Evolutionary conservation across 2,113 vertebrate genomes (phyloP).

Genomic region (Typhlomys cinereus): DNA sequence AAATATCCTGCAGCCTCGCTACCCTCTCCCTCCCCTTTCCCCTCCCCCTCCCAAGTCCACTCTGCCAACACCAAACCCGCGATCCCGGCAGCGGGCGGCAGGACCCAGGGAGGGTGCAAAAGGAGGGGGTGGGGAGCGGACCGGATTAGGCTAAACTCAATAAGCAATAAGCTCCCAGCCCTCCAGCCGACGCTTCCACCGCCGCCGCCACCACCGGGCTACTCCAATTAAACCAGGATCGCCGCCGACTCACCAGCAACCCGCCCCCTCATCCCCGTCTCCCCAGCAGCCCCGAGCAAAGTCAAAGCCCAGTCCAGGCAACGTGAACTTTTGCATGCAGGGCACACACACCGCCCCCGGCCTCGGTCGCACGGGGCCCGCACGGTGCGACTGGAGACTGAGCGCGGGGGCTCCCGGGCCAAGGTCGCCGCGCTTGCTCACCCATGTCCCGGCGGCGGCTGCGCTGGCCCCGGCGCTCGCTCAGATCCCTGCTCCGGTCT

Average conservation of each 20-base stretch:
- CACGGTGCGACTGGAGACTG: neutral
- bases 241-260: constrained; percentile 61
- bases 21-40: constrained; percentile 66
- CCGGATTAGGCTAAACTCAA: constrained; percentile 74
- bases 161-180: constrained; percentile 74
- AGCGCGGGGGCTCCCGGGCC: constrained; percentile 46
- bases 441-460: constrained; percentile 79
- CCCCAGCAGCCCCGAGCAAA: constrained; percentile 69
- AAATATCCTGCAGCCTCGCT: constrained; percentile 67
- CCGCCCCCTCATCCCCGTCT: constrained; percentile 49
- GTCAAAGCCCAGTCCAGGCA: constrained; percentile 69
- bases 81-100: constrained; percentile 58
- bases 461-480: constrained; percentile 71
- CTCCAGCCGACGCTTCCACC: constrained; percentile 62
- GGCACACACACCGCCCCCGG: constrained; percentile 50
- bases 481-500: constrained; percentile 78
- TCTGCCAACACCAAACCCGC: constrained; percentile 68
- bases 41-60: constrained; percentile 71
- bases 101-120: constrained; percentile 69
- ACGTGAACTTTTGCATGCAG: constrained; percentile 82
- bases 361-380: neutral
- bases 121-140: neutral
- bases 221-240: constrained; percentile 60
- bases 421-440: constrained; percentile 78
- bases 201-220: constrained; percentile 72